phyloP scores from a whole-genome alignment of 2,113 vertebrate genomes.

The Notothenia coriiceps region DNA sequence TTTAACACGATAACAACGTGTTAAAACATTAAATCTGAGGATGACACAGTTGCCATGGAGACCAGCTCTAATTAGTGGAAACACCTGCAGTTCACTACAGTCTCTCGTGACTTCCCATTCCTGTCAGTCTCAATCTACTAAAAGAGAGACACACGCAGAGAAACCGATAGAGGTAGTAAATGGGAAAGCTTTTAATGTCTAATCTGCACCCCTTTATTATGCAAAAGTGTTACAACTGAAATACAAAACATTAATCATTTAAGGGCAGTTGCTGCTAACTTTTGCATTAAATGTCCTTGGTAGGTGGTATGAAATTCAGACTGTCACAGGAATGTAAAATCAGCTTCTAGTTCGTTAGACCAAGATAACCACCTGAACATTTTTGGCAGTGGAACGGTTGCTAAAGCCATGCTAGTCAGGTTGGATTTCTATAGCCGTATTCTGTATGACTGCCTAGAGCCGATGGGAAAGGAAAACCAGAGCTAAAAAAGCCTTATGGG shows the following conservation, averaged over 20 bases:
- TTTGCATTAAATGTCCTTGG: not conserved
- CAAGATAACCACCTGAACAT: not conserved
- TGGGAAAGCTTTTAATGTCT: not conserved
- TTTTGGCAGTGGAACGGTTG: not conserved
- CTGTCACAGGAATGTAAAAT: not conserved
- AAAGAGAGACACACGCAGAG: not conserved
- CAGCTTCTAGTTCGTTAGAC: not conserved
- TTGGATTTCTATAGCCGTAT: not conserved
- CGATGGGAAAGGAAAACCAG: not conserved
- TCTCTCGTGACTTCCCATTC: conserved; percentile 42
- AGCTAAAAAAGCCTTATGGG: not conserved
- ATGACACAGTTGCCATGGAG: conserved; percentile 68
- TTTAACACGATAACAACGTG: no score
- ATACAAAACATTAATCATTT: not conserved
- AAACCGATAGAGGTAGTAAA: conserved; percentile 1
- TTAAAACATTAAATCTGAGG: not conserved
- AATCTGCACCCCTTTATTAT: not conserved
- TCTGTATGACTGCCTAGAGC: not conserved
- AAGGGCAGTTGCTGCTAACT: not conserved
- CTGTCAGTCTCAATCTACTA: conserved; percentile 53
- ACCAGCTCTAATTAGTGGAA: conserved; percentile 62
- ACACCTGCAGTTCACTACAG: conserved; percentile 57
- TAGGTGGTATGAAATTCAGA: not conserved
- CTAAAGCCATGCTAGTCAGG: not conserved
- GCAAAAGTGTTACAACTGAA: not conserved